phyloP scores from a whole-genome alignment of 2,113 vertebrate species.

The Sardina pilchardus region DNA sequence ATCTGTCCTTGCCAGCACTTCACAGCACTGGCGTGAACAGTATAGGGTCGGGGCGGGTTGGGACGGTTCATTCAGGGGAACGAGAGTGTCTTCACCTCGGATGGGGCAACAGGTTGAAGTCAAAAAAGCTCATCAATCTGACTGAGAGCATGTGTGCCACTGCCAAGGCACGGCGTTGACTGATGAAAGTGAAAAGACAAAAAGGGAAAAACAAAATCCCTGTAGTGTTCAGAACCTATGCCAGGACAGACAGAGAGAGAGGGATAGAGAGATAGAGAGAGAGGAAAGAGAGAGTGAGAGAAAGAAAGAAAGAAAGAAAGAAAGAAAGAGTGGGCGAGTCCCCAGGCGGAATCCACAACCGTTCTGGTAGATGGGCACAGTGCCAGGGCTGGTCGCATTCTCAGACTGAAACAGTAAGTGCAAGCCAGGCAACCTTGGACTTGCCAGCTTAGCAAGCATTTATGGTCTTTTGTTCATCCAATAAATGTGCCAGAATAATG shows the following conservation, averaged over 20 bases:
- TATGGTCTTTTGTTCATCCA: not conserved
- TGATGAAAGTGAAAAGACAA: not conserved
- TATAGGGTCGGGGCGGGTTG: not conserved
- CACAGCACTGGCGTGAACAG: not conserved
- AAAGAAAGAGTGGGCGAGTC: not conserved
- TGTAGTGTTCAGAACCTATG: not conserved
- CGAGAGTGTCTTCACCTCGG: not conserved
- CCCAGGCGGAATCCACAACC: not conserved
- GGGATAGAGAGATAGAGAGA: not conserved
- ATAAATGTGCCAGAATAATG: not conserved
- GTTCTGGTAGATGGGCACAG: not conserved
- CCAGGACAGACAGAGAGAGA: conserved; percentile 14
- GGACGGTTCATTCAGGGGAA: not conserved
- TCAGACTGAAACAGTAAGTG: not conserved
- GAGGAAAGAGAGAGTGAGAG: conserved; percentile 1
- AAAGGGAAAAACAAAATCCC: conserved; percentile 37
- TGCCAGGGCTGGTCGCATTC: not conserved
- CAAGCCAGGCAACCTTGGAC: not conserved
- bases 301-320: not conserved
- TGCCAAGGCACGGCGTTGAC: not conserved
- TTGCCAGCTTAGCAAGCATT: not conserved
- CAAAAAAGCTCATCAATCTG: not conserved
- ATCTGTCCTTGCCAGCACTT: conserved; percentile 23
- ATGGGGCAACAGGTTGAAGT: not conserved
- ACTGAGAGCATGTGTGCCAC: not conserved